Conservation (phyloP, 2,888 invertebrate species). For the Volucella zonaria region DNA sequence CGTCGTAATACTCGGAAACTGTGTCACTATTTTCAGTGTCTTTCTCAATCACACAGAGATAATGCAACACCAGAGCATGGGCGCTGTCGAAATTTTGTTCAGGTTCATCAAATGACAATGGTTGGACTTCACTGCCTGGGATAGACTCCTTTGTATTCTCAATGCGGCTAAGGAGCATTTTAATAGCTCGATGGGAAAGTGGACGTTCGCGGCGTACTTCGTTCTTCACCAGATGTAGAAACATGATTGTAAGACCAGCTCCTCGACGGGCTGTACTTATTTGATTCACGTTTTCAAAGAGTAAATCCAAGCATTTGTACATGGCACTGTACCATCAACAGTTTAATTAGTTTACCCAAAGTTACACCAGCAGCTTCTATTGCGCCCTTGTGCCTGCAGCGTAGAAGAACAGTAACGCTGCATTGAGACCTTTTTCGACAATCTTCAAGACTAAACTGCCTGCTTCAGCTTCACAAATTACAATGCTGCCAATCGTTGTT, state of each 20-base stretch:
- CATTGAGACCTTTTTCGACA: constrained; percentile 83
- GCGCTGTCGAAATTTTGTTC: constrained; percentile 79
- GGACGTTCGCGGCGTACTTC: constrained; percentile 84
- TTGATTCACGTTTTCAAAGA: constrained; percentile 81
- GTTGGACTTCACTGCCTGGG: constrained; percentile 3
- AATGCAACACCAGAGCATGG: constrained; percentile 83
- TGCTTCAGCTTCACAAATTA: constrained; percentile 66
- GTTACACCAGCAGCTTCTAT: constrained; percentile 90
- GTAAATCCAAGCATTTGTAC: constrained; percentile 78
- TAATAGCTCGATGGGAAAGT: constrained; percentile 85
- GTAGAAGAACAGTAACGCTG: constrained; percentile 87
- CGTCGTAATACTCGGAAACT: constrained; percentile 84
- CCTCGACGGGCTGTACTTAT: constrained; percentile 88
- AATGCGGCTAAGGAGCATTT: constrained; percentile 82
- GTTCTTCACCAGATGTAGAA: constrained; percentile 88
- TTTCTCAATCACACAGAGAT: constrained; percentile 85
- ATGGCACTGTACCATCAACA: constrained; percentile 83
- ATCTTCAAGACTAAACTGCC: constrained; percentile 61
- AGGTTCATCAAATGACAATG: constrained; percentile 21
- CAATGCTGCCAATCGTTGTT: constrained; percentile 83
- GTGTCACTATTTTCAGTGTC: constrained; percentile 85
- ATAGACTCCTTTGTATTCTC: constrained; percentile 74
- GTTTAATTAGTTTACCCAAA: constrained; percentile 84
- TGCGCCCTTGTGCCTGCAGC: constrained; percentile 91
- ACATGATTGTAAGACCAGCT: constrained; percentile 90